Evolutionary conservation across 30 jellyfish, hydroid and myxozoan genomes (phyloP), one percentile per base, ranked within the genome.

Genomic region (Hydra vulgaris): DNA sequence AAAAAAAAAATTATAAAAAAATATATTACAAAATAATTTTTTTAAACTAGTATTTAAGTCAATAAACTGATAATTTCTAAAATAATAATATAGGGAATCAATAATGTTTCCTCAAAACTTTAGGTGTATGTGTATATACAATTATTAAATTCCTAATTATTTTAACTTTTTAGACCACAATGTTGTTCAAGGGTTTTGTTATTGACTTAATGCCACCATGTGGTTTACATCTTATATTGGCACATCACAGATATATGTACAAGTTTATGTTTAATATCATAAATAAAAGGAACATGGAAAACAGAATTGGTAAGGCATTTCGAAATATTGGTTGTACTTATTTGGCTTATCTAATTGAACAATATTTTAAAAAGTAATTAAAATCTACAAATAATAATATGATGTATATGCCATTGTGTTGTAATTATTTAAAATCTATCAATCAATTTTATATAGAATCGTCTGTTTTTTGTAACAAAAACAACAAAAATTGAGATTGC

Each of bases 231-330:
- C 66, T 73, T 27, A 73, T 73, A 21, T 25, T 73, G 17, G 81
- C 81, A 73, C 81, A 73, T 73, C 81, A 73, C 61, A 27, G 81
- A 25, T 73, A 73, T 73, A 0, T 73, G 66, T 73, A 54, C 67
- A 73, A 73, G 61, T 22, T 21, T 73, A 27, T 73, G 54, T 25
- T 5, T 21, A 21, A 25, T 21, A 21, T 25, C 81, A 73, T 73
- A 19, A 18, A 0, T 0, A 25, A 21, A 22, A 23, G 74, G 53
- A 21, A 23, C 8, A 27, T 21, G 53, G 81, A 73, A 7, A 22
- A 73, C 24, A 21, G 27, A 21, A 73, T 73, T 16, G 66, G 18
- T 8, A 21, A 22, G 24, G 81, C 81, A 22, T 54, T 73, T 25
- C 75, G 74, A 73, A 26, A 23, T 19, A 73, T 0, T 21, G 81